A percentile compares a stretch with the other conserved stretches of the same genome.
These are phyloP conservation scores for Glaucidium brasilianum DNA, from an alignment of 2,113 vertebrate genomes.

Conservation along the genomic window DNA sequence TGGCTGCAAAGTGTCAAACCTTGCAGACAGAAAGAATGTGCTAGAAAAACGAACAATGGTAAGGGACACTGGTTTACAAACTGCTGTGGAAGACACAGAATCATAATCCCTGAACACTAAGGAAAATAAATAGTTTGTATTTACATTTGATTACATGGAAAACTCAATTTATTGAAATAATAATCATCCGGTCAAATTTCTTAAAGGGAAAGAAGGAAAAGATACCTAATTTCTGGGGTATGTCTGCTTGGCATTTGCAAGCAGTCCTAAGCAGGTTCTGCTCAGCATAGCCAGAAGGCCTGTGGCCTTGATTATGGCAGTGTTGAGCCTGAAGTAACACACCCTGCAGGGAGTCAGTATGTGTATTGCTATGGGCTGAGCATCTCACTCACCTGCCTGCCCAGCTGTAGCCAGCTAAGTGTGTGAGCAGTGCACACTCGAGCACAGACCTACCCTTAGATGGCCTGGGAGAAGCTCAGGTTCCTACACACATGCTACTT, in stretches of 20 bases:
- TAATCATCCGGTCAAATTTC: neutral
- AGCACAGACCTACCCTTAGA: neutral
- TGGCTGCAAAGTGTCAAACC: neutral
- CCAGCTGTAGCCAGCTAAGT: neutral
- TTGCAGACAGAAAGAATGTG: neutral
- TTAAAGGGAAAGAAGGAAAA: neutral
- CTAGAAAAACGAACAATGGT: neutral
- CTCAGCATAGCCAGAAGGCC: neutral
- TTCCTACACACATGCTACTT: rapidly evolving
- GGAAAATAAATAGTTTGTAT: neutral
- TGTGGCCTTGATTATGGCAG: neutral
- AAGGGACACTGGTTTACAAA: neutral
- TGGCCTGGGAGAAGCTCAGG: neutral
- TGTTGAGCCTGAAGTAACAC: neutral
- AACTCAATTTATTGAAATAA: neutral
- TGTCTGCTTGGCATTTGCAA: neutral
- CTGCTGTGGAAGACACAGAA: neutral
- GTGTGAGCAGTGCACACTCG: rapidly evolving
- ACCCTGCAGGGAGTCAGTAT: rapidly evolving
- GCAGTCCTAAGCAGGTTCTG: neutral
- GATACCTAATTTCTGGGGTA: neutral
- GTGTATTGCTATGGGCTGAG: neutral
- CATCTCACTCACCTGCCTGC: neutral
- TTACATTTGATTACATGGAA: neutral
- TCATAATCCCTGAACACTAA: neutral